Conservation (phyloP, 1,140 invertebrate genomes). For the Drosophila serrata region DNA sequence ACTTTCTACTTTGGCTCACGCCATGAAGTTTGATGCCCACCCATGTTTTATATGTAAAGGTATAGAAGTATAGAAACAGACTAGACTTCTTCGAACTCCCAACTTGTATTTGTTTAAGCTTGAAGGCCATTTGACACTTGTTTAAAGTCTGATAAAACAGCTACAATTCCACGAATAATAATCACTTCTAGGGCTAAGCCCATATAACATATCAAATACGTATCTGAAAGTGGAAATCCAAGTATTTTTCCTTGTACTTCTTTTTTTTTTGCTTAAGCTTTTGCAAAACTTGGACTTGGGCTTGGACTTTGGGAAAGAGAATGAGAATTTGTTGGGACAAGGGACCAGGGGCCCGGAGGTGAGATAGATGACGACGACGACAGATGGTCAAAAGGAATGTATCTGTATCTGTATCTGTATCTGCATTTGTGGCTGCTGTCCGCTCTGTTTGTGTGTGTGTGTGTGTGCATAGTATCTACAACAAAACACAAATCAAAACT, state of each 20-base stretch:
- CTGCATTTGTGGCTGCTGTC: slow-evolving; percentile 39
- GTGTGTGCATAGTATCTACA: slow-evolving; percentile 53
- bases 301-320: slow-evolving; percentile 5
- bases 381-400: slow-evolving; percentile 64
- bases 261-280: slow-evolving; percentile 8
- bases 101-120: no score
- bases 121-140: background rate
- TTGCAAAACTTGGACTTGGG: slow-evolving; percentile 14
- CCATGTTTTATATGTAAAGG: background rate
- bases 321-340: slow-evolving; percentile 3
- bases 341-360: slow-evolving; percentile 2
- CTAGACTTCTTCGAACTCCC: background rate
- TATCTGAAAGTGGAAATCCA: slow-evolving; percentile 17
- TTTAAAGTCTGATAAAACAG: background rate
- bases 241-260: background rate
- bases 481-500: slow-evolving; percentile 79
- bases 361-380: slow-evolving; percentile 49
- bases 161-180: background rate
- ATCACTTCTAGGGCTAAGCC: background rate
- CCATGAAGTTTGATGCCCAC: background rate
- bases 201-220: slow-evolving; percentile 4
- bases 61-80: no score
- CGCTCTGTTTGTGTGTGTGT: slow-evolving; percentile 12
- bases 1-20: background rate
- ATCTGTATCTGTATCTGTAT: slow-evolving; percentile 48